phyloP scores from a whole-genome alignment of 2,113 vertebrate genomes.

The Pedionomus torquatus region DNA sequence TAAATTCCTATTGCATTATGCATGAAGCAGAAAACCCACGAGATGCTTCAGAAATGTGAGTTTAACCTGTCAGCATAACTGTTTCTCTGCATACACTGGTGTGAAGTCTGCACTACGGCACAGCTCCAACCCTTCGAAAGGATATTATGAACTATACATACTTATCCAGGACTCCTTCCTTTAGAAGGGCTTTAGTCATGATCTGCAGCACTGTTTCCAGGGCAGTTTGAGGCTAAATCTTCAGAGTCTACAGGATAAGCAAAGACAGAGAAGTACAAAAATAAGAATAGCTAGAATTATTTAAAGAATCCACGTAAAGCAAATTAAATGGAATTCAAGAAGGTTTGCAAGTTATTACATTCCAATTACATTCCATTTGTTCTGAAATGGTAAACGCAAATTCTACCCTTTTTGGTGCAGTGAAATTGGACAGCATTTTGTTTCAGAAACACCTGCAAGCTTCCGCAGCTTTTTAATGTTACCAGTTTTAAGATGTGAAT shows the following conservation, averaged over 20 bases:
- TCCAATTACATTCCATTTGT: neutral
- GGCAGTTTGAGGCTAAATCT: conserved; percentile 88
- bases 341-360: neutral
- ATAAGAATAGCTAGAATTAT: neutral
- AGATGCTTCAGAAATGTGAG: neutral
- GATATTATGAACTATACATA: neutral
- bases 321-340: neutral
- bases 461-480: neutral
- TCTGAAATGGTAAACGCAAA: neutral
- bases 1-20: neutral
- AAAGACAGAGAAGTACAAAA: neutral
- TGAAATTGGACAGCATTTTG: neutral
- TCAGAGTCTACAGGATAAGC: conserved; percentile 80
- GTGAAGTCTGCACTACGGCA: neutral
- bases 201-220: conserved; percentile 88
- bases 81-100: neutral
- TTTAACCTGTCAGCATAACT: neutral
- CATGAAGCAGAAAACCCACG: neutral
- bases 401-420: neutral
- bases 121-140: neutral
- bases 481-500: neutral
- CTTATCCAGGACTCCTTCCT: conserved; percentile 16
- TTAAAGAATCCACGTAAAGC: neutral
- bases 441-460: neutral
- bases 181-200: conserved; percentile 77